Conservation (phyloP, 1,140 invertebrate genomes). For the Drosophila parabipectinata region DNA sequence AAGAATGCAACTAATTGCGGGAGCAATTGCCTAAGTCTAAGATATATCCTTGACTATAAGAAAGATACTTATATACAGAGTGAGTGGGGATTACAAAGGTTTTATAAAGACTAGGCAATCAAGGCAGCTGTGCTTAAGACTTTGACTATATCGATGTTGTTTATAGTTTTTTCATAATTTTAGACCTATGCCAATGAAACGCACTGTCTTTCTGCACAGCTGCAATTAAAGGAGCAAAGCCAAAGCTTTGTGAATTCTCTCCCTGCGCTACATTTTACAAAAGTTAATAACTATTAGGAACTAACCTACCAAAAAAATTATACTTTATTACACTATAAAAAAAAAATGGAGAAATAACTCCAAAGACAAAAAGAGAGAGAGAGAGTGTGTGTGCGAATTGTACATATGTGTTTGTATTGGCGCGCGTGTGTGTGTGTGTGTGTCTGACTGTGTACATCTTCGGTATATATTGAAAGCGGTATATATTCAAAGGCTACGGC, state of each 20-base stretch:
- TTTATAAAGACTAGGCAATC: background rate
- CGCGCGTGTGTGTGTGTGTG: constrained; percentile 48
- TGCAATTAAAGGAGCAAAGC: constrained; percentile 17
- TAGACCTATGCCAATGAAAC: background rate
- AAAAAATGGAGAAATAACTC: constrained; percentile 6
- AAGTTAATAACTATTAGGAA: background rate
- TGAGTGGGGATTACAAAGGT: background rate
- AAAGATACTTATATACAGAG: constrained; percentile 9
- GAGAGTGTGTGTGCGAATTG: constrained; percentile 42
- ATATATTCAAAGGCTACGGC: constrained; percentile 35
- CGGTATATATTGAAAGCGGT: constrained; percentile 34
- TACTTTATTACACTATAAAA: constrained; percentile 12
- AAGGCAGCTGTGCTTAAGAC: background rate
- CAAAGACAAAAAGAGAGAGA: constrained; percentile 3
- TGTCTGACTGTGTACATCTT: constrained; percentile 24
- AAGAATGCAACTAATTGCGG: constrained; percentile 45
- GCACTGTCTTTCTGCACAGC: constrained; percentile 7
- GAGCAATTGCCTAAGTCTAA: constrained; percentile 36
- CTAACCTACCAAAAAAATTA: constrained; percentile 8
- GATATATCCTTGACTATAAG: constrained; percentile 9
- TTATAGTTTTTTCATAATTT: background rate
- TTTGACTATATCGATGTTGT: too few relatives aligned
- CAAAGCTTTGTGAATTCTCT: constrained; percentile 21
- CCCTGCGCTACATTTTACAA: constrained; percentile 5
- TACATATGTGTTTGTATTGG: constrained; percentile 42